phyloP scores from a whole-genome alignment of 2,113 vertebrate species.

The Ictidomys tridecemlineatus region DNA sequence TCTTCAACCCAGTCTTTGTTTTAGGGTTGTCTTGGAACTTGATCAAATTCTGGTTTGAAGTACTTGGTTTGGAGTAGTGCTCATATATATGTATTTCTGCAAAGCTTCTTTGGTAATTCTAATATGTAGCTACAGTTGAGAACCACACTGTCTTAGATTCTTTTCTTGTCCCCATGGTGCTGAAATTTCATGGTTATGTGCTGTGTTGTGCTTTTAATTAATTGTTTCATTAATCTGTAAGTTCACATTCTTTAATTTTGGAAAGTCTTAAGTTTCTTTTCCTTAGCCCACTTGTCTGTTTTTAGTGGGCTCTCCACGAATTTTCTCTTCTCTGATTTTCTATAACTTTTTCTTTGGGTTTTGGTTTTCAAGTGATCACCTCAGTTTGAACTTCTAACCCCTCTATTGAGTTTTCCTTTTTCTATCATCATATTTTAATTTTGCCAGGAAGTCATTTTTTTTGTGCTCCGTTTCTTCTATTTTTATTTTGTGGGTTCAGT shows the following conservation, averaged over 20 bases:
- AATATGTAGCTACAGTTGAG: not conserved
- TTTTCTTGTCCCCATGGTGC: not conserved
- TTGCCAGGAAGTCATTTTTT: not conserved
- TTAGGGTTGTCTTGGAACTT: not conserved
- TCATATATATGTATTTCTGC: not conserved
- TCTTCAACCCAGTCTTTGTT: not conserved
- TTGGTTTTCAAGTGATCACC: not conserved
- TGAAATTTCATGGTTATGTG: not conserved
- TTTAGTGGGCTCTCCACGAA: not conserved
- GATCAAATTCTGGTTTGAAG: not conserved
- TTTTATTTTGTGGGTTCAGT: not conserved
- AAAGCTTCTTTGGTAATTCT: not conserved
- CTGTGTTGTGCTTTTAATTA: not conserved
- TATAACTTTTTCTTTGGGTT: not conserved
- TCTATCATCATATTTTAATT: not conserved
- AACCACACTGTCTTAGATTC: not conserved
- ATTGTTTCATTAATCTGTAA: not conserved
- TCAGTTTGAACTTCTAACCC: not conserved
- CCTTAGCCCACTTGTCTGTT: not conserved
- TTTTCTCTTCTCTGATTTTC: not conserved
- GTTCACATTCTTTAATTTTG: not conserved
- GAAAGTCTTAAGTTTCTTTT: not conserved
- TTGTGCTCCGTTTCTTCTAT: not conserved
- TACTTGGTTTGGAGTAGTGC: not conserved
- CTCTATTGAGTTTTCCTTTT: not conserved